Conservation (phyloP, 2,113 vertebrate species). For the Strix aluco region DNA sequence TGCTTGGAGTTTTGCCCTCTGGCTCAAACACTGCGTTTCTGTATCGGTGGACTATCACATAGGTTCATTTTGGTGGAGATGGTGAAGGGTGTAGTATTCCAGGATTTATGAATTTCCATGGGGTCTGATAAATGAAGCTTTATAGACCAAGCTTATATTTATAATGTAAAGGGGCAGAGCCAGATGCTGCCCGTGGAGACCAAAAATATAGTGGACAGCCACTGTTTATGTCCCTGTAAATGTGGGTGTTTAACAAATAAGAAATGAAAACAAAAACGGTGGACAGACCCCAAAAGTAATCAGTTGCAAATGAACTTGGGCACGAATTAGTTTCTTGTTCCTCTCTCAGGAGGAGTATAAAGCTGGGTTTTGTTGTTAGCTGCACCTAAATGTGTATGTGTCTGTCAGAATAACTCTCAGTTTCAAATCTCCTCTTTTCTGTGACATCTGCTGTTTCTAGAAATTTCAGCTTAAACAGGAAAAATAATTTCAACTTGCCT, state of each 20-base stretch:
- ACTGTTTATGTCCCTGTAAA: neutral
- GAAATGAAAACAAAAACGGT: neutral
- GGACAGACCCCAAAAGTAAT: neutral
- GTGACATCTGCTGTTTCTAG: neutral
- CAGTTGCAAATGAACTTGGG: neutral
- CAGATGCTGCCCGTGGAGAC: neutral
- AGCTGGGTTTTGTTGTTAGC: neutral
- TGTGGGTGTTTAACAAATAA: neutral
- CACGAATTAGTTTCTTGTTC: neutral
- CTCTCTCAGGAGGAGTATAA: neutral
- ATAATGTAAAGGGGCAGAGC: neutral
- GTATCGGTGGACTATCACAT: neutral
- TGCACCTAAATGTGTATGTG: neutral
- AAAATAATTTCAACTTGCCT: neutral
- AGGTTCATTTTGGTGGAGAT: neutral
- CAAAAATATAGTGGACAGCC: neutral
- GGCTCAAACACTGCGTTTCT: accelerated
- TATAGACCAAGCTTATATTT: neutral
- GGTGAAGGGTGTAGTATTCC: neutral
- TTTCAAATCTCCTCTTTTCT: neutral
- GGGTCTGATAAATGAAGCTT: neutral
- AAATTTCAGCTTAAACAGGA: neutral
- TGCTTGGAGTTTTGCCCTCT: neutral
- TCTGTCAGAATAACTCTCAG: neutral
- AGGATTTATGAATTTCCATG: neutral